phyloP scores from a whole-genome alignment of 2,797 vertebrate species.

The Spea hammondii region DNA sequence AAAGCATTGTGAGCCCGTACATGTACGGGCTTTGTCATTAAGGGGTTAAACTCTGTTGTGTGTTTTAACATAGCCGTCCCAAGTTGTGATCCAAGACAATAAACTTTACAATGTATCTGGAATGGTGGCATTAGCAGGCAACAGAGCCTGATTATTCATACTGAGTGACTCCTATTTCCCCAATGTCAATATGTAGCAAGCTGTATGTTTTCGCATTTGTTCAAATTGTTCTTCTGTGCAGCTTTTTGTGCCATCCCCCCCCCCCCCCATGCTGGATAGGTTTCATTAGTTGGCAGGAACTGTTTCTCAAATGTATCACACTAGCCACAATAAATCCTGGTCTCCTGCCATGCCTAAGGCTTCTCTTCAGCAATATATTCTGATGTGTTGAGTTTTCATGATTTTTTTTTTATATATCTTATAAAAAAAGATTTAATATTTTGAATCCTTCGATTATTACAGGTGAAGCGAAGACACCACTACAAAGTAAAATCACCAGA shows the following conservation, averaged over 20 bases:
- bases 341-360: not conserved
- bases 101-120: not conserved
- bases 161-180: not conserved
- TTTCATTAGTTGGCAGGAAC: constrained; percentile 5
- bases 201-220: not conserved
- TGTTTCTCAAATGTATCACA: not conserved
- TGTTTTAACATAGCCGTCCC: not conserved
- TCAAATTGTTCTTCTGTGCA: not conserved
- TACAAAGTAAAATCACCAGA: no score
- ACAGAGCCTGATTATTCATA: not conserved
- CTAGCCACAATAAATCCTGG: not conserved
- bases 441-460: no score
- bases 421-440: no score
- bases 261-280: not conserved
- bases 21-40: no score
- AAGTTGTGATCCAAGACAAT: not conserved
- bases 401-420: no score
- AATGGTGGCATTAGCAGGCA: not conserved
- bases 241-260: not conserved
- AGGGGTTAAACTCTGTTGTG: not conserved
- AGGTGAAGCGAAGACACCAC: no score
- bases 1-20: no score
- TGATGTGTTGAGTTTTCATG: not conserved
- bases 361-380: not conserved
- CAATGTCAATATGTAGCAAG: not conserved